A percentile compares a stretch with the other conserved stretches of the same genome.
Conservation (phyloP, 1,140 invertebrate species). For the Nomia melanderi region DNA sequence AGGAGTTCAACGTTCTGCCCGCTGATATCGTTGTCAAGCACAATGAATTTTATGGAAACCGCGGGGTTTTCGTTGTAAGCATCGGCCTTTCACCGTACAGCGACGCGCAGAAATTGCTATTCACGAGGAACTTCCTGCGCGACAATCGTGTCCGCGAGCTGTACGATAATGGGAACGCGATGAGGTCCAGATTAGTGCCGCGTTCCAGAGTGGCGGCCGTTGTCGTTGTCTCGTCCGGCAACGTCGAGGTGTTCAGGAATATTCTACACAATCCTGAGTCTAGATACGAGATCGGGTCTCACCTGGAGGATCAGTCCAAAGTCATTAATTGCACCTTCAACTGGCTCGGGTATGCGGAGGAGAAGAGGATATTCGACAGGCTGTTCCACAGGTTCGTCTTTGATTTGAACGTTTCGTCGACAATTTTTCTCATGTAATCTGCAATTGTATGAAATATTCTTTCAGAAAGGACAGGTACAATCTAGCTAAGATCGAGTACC, state of each 20-base stretch:
- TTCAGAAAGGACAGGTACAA: constrained; percentile 93
- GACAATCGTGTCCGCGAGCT: constrained; percentile 94
- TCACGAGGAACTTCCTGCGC: constrained; percentile 93
- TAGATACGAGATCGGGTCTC: constrained; percentile 96
- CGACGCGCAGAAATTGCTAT: constrained; percentile 88
- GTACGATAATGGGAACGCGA: constrained; percentile 86
- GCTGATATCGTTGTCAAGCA: constrained; percentile 89
- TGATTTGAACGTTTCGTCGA: not conserved
- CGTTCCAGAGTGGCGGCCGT: constrained; percentile 94
- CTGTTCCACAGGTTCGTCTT: constrained; percentile 88
- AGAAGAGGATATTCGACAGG: constrained; percentile 89
- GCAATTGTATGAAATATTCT: constrained; percentile 36
- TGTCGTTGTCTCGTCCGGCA: constrained; percentile 93
- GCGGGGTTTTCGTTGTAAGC: constrained; percentile 92
- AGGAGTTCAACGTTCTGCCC: constrained; percentile 87
- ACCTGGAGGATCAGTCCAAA: constrained; percentile 96
- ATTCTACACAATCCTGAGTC: constrained; percentile 95
- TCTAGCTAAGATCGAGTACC: constrained; percentile 91
- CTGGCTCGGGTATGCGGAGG: constrained; percentile 92
- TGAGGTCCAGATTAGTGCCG: constrained; percentile 88
- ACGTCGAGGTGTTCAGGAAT: constrained; percentile 94
- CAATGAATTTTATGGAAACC: constrained; percentile 94
- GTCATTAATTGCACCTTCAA: constrained; percentile 96
- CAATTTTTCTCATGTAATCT: too few relatives aligned
- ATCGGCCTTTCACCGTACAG: constrained; percentile 94